Conservation (phyloP, 2,888 invertebrate species). For the Cotesia congregata region DNA sequence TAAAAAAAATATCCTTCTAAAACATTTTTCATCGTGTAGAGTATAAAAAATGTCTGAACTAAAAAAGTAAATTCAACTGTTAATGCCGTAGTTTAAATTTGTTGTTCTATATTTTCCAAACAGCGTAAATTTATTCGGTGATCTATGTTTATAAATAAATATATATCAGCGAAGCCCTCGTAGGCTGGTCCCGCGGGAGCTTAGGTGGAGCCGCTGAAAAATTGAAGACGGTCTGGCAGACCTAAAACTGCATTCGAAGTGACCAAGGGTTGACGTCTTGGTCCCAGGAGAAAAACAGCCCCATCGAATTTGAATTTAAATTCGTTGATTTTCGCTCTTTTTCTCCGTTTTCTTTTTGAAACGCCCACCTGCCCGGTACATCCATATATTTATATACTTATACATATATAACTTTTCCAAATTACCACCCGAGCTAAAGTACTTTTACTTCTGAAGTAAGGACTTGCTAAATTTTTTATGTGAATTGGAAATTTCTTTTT, state of each 20-base stretch:
- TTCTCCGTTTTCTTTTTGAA: conserved; percentile 33
- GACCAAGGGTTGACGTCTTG: conserved; percentile 60
- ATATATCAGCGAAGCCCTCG: conserved; percentile 51
- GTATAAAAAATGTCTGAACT: too few relatives aligned
- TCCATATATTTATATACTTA: conserved; percentile 45
- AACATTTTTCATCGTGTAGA: too few relatives aligned
- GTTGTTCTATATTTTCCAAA: too few relatives aligned
- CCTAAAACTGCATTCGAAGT: conserved; percentile 66
- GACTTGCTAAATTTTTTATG: not conserved
- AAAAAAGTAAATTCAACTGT: too few relatives aligned
- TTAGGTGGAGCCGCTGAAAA: conserved; percentile 62
- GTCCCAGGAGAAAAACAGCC: conserved; percentile 53
- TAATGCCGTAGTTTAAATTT: too few relatives aligned
- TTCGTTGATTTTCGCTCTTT: conserved; percentile 51
- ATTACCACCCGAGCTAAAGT: not conserved
- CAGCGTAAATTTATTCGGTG: not conserved
- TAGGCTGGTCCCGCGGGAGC: conserved; percentile 49
- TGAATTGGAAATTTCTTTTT: too few relatives aligned
- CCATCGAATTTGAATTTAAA: conserved; percentile 68
- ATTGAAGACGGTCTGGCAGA: conserved; percentile 59
- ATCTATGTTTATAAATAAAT: conserved; percentile 44
- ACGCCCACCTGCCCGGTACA: conserved; percentile 34
- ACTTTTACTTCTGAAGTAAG: not conserved
- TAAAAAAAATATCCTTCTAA: too few relatives aligned
- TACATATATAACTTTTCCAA: not conserved